These are phyloP conservation scores for Platysternon megacephalum DNA, from an alignment of 2,113 vertebrate genomes.

Conservation along the genomic window DNA sequence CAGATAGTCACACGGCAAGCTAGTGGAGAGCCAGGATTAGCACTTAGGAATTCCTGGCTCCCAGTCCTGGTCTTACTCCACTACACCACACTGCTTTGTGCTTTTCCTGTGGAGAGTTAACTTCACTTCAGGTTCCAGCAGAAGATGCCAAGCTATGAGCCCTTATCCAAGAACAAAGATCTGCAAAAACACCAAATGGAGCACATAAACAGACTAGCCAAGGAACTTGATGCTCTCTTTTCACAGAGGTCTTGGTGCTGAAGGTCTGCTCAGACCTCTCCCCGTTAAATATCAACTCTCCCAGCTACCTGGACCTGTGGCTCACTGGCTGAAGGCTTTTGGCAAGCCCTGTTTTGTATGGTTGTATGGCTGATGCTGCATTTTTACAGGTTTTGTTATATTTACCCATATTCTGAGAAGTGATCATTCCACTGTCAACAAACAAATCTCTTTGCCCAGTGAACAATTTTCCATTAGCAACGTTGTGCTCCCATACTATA, in stretches of 20 bases:
- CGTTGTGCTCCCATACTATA: slow-evolving; percentile 47
- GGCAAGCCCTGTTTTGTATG: slow-evolving; percentile 33
- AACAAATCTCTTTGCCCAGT: slow-evolving; percentile 47
- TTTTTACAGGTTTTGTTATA: slow-evolving; percentile 49
- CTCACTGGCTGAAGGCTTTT: slow-evolving; percentile 46
- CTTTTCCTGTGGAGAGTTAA: slow-evolving; percentile 35
- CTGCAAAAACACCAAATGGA: slow-evolving; percentile 62
- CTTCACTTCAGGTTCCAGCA: slow-evolving; percentile 45
- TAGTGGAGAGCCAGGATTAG: slow-evolving; percentile 1
- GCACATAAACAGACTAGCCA: slow-evolving; percentile 54
- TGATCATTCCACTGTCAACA: slow-evolving; percentile 52
- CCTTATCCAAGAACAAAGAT: slow-evolving; percentile 65
- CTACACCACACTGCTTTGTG: slow-evolving; percentile 13
- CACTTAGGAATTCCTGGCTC: slow-evolving; percentile 11
- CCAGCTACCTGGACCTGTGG: neutral
- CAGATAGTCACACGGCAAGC: neutral
- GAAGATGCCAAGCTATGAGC: slow-evolving; percentile 57
- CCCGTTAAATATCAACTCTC: slow-evolving; percentile 43
- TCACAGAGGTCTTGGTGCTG: slow-evolving; percentile 45
- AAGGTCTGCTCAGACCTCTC: slow-evolving; percentile 58
- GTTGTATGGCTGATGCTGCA: slow-evolving; percentile 50
- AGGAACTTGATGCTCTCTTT: slow-evolving; percentile 54
- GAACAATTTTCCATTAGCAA: slow-evolving; percentile 52
- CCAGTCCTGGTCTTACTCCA: neutral
- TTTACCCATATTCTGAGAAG: slow-evolving; percentile 45